phyloP scores from a whole-genome alignment of 2,113 vertebrate genomes.

The Gymnobelideus leadbeateri region DNA sequence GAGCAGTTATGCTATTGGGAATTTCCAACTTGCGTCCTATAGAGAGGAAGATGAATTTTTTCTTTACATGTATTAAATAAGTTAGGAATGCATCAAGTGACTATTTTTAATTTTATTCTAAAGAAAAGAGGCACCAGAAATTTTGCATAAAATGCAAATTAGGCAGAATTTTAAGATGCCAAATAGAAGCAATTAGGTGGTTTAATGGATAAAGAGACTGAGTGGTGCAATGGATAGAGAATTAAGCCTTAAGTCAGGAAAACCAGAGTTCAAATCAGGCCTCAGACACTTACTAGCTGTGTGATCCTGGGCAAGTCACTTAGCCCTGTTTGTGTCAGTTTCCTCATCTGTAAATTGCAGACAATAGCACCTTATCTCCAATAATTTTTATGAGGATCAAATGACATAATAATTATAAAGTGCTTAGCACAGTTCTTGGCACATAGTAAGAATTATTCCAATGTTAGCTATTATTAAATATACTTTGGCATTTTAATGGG shows the following conservation, averaged over 20 bases:
- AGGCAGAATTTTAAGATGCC: constrained; percentile 22
- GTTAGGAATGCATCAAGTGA: background rate
- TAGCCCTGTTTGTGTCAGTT: background rate
- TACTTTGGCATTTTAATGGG: background rate
- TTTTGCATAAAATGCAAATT: constrained; percentile 2
- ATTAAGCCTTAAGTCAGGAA: background rate
- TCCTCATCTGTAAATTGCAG: constrained; percentile 14
- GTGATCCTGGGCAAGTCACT: background rate
- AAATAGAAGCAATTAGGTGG: background rate
- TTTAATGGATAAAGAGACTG: background rate
- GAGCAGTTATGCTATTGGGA: background rate
- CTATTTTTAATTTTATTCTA: constrained; percentile 3
- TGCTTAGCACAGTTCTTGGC: background rate
- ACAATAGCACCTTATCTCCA: background rate
- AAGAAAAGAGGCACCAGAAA: constrained; percentile 3
- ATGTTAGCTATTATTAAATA: background rate
- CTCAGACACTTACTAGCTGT: background rate
- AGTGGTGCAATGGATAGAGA: too few relatives aligned
- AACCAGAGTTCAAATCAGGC: background rate
- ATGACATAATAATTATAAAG: constrained; percentile 23
- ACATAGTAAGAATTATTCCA: background rate
- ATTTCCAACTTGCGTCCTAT: constrained; percentile 32
- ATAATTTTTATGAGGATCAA: constrained; percentile 5
- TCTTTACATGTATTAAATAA: constrained; percentile 4
- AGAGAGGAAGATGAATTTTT: constrained; percentile 31